These are phyloP conservation scores for Galerucella nymphaeae DNA, from an alignment of 2,888 invertebrate genomes.

Conservation along the genomic window DNA sequence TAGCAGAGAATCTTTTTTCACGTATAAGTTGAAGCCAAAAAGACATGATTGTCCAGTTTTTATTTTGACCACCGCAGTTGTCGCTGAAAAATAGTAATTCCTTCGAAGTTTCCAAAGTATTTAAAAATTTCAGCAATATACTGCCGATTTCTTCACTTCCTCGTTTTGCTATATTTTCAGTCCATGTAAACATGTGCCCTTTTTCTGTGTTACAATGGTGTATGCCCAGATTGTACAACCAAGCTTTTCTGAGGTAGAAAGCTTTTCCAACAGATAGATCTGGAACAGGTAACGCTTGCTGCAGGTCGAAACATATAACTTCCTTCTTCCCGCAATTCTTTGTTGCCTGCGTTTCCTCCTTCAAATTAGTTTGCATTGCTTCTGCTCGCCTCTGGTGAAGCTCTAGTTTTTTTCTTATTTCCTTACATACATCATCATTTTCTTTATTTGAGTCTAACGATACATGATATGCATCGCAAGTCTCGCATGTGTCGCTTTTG, in stretches of 20 bases:
- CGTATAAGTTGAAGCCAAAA: conserved; percentile 32
- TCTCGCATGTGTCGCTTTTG: conserved; percentile 46
- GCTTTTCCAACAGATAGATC: conserved; percentile 35
- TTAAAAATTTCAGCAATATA: conserved; percentile 40
- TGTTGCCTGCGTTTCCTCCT: conserved; percentile 18
- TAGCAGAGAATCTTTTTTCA: conserved; percentile 24
- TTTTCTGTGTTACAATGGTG: conserved; percentile 43
- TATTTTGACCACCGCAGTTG: conserved; percentile 37
- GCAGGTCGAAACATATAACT: conserved; percentile 43
- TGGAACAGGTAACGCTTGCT: conserved; percentile 45
- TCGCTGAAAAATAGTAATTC: conserved; percentile 36
- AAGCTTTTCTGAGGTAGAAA: conserved; percentile 46
- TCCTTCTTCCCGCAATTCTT: background rate
- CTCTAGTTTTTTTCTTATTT: background rate
- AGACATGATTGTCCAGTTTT: conserved; percentile 35
- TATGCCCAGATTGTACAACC: conserved; percentile 48
- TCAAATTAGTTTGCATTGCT: conserved; percentile 36
- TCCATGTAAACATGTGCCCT: conserved; percentile 44
- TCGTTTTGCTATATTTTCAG: conserved; percentile 42
- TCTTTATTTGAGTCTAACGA: conserved; percentile 1
- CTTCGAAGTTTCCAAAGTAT: background rate
- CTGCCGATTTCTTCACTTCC: conserved; percentile 44
- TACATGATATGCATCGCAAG: conserved; percentile 31
- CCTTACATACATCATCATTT: background rate
- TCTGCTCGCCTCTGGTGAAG: conserved; percentile 19